Evolutionary conservation across 2,797 vertebrate genomes (phyloP).

Genomic region (Iguana delicatissima): DNA sequence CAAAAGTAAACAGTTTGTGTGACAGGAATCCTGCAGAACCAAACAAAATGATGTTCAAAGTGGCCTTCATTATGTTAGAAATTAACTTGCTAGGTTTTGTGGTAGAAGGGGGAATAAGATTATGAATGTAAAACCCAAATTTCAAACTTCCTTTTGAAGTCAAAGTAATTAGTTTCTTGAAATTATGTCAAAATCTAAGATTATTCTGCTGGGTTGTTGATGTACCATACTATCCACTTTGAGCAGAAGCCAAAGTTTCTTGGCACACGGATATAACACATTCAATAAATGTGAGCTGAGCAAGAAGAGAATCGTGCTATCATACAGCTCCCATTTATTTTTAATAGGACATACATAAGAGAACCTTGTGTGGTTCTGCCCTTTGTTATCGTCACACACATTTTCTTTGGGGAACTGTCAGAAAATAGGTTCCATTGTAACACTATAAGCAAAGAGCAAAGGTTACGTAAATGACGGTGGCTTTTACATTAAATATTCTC

Average conservation of each 20-base stretch:
- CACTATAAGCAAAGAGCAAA: background rate
- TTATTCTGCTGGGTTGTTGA: background rate
- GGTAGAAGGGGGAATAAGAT: background rate
- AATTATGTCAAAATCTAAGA: conserved; percentile 17
- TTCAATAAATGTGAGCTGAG: background rate
- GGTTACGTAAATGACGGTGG: background rate
- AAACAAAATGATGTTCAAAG: background rate
- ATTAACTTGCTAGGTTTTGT: background rate
- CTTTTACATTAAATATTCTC: background rate
- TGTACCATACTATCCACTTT: conserved; percentile 12
- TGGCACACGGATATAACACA: background rate
- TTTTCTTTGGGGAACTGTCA: background rate
- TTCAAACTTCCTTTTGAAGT: background rate
- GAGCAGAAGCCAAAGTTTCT: background rate
- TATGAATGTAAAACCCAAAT: conserved; percentile 30
- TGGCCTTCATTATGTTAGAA: too few relatives aligned
- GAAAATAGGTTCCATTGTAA: background rate
- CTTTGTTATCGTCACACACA: background rate
- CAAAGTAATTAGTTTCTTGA: conserved; percentile 30
- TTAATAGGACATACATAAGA: background rate
- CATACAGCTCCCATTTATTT: background rate
- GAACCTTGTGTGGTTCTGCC: background rate
- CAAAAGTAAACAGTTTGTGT: background rate
- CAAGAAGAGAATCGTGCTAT: background rate
- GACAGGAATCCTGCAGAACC: background rate